A percentile compares a stretch with the other conserved stretches of the same genome.
Evolutionary conservation across 2,797 vertebrate genomes (phyloP).

Genomic region (Crocidura indochinensis): DNA sequence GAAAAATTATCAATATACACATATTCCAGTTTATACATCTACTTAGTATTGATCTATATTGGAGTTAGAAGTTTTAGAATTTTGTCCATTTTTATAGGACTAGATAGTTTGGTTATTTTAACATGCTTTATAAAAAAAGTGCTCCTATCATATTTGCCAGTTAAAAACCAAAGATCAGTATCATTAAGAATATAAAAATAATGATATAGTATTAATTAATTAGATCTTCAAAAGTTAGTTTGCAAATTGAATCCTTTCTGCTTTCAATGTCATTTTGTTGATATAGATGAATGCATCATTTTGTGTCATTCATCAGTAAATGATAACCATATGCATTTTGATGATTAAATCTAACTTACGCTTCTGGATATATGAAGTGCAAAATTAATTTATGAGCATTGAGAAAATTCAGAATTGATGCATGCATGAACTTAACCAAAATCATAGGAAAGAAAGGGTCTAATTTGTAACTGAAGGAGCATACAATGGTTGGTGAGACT

Average conservation of each 20-base stretch:
- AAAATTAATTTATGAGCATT: constrained; percentile 56
- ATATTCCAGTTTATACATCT: background rate
- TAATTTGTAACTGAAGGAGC: constrained; percentile 59
- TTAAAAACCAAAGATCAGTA: background rate
- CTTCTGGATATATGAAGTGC: background rate
- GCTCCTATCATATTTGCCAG: background rate
- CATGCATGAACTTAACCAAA: constrained; percentile 17
- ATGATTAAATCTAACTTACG: constrained; percentile 53
- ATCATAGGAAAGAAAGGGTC: constrained; percentile 60
- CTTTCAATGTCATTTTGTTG: constrained; percentile 39
- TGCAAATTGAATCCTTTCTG: constrained; percentile 37
- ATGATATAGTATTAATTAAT: constrained; percentile 33
- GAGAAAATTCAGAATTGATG: constrained; percentile 65
- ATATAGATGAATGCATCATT: constrained; percentile 6
- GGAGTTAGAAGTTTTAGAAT: background rate
- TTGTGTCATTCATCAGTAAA: constrained; percentile 42
- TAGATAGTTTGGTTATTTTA: background rate
- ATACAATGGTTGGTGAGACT: constrained; percentile 16
- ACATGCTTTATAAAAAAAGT: background rate
- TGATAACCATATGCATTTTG: constrained; percentile 12
- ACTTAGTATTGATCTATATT: background rate
- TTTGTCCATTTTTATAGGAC: background rate
- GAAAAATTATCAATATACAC: background rate
- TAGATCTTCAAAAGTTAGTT: constrained; percentile 21
- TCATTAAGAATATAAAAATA: background rate